phyloP scores from a whole-genome alignment of 2,113 vertebrate species.

The Empidonax alnorum region DNA sequence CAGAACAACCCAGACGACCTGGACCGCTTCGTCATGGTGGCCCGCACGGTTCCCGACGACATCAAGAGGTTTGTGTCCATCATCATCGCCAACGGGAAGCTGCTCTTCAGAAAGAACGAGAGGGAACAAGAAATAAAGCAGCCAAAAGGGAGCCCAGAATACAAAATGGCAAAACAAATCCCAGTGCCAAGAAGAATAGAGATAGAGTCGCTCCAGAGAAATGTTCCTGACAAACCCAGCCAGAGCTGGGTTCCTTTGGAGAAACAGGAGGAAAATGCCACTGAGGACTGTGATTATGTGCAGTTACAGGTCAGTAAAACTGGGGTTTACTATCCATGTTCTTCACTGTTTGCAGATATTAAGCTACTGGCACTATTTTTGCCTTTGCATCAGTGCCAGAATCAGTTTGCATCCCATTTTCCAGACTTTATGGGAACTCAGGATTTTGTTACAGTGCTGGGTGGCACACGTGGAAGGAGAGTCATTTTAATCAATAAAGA shows the following conservation, averaged over 20 bases:
- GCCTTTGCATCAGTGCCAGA: neutral
- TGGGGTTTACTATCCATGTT: neutral
- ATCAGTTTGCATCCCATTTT: neutral
- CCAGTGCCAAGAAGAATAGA: slow-evolving; percentile 30
- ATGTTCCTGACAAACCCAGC: neutral
- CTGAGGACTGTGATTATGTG: slow-evolving; percentile 80
- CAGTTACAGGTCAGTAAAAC: slow-evolving; percentile 76
- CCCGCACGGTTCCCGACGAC: slow-evolving; percentile 89
- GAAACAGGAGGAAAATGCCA: neutral
- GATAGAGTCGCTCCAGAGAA: neutral
- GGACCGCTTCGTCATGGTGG: slow-evolving; percentile 91
- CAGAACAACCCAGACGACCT: slow-evolving; percentile 84
- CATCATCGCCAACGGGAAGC: slow-evolving; percentile 89
- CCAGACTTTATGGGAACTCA: neutral
- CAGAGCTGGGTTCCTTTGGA: neutral
- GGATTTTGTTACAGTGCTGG: neutral
- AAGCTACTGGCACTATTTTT: neutral
- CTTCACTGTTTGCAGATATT: neutral
- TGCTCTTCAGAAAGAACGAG: slow-evolving; percentile 83
- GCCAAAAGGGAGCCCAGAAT: neutral
- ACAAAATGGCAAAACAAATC: neutral
- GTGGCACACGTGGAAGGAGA: neutral
- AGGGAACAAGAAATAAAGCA: slow-evolving; percentile 59
- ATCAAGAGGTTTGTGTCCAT: slow-evolving; percentile 90
- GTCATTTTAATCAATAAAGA: neutral